Conservation (phyloP, 2,113 vertebrate species). For the Psittacara wagleri region DNA sequence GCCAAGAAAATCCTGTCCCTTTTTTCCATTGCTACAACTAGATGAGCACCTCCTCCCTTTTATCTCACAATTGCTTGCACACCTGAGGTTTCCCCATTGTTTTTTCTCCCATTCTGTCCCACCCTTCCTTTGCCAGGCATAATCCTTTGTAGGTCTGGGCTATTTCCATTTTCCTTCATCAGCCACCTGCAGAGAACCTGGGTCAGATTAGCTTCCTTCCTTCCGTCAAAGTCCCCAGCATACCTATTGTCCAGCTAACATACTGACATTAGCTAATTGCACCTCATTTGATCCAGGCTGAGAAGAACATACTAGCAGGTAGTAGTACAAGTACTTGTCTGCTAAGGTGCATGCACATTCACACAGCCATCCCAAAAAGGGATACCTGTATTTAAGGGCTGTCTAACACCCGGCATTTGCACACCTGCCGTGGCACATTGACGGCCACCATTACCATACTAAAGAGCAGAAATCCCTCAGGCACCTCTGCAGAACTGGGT, state of each 20-base stretch:
- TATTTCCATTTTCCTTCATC: slow-evolving; percentile 29
- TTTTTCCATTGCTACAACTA: neutral
- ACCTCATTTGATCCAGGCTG: neutral
- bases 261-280: neutral
- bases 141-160: neutral
- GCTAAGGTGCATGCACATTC: neutral
- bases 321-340: neutral
- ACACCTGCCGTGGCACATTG: neutral
- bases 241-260: neutral
- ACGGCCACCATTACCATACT: neutral
- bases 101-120: slow-evolving; percentile 9
- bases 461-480: neutral
- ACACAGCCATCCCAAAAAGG: neutral
- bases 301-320: neutral
- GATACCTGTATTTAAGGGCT: neutral
- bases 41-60: neutral
- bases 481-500: neutral
- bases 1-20: neutral
- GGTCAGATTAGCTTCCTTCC: neutral
- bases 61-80: neutral
- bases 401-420: neutral
- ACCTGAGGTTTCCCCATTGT: neutral
- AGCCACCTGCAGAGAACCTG: slow-evolving; percentile 1
- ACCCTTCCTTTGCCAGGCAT: neutral
- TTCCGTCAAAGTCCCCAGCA: neutral